Conservation (phyloP, 2,888 invertebrate species). For the Dynastes hyllus region DNA sequence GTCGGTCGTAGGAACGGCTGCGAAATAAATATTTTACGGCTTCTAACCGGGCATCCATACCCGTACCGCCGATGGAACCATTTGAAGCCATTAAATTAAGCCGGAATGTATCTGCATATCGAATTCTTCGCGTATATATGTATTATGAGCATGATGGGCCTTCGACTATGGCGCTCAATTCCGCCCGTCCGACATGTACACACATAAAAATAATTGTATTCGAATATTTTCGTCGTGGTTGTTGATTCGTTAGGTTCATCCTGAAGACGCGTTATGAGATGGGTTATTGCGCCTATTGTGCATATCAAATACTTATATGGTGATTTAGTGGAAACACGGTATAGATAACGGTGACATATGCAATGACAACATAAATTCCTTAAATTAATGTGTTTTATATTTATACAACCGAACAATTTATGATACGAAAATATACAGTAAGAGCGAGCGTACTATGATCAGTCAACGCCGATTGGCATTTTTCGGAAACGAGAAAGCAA, state of each 20-base stretch:
- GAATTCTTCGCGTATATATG: not conserved
- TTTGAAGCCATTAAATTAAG: constrained; percentile 41
- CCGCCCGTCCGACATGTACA: constrained; percentile 25
- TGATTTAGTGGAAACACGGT: not conserved
- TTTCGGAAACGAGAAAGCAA: too few relatives aligned
- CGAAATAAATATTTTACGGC: constrained; percentile 50
- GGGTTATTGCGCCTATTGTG: constrained; percentile 5
- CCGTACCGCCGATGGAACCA: constrained; percentile 29
- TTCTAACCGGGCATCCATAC: constrained; percentile 36
- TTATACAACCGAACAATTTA: too few relatives aligned
- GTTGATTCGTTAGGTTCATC: constrained; percentile 17
- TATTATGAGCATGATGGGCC: not conserved
- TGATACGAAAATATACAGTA: too few relatives aligned
- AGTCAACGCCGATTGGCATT: too few relatives aligned
- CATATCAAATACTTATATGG: constrained; percentile 1
- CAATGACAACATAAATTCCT: too few relatives aligned
- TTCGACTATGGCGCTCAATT: constrained; percentile 9
- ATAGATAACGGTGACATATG: not conserved
- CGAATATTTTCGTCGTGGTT: constrained; percentile 32
- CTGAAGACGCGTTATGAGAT: not conserved
- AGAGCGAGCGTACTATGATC: too few relatives aligned
- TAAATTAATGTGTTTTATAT: too few relatives aligned
- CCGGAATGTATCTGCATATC: constrained; percentile 37
- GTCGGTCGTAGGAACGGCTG: constrained; percentile 34
- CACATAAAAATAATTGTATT: constrained; percentile 40